Percentiles rank a stretch among this genome's conserved stretches.
Conservation (phyloP, 2,797 vertebrate genomes). For the Rachycentron canadum region DNA sequence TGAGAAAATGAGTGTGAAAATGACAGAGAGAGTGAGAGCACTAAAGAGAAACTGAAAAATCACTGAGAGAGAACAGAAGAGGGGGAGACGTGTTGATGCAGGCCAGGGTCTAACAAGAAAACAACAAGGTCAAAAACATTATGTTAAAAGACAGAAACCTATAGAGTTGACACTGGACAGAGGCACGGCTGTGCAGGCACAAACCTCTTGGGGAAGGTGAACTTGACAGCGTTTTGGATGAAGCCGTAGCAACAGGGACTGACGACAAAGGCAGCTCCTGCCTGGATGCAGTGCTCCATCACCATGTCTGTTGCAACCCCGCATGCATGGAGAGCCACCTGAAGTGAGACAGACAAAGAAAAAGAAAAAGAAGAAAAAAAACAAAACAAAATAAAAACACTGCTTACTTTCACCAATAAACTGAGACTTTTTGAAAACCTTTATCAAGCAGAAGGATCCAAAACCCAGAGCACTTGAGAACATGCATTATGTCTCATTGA, state of each 20-base stretch:
- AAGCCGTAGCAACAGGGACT: slow-evolving; percentile 98
- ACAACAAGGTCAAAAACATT: slow-evolving; percentile 29
- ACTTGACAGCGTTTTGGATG: slow-evolving; percentile 95
- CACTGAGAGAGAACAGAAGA: not conserved
- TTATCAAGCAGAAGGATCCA: not conserved
- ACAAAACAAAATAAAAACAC: too few relatives aligned
- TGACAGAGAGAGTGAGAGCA: slow-evolving; percentile 9
- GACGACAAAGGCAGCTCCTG: slow-evolving; percentile 90
- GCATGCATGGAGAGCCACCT: slow-evolving; percentile 97
- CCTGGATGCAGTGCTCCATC: slow-evolving; percentile 91
- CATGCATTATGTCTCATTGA: slow-evolving; percentile 52
- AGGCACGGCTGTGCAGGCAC: slow-evolving; percentile 15
- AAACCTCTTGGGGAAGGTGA: slow-evolving; percentile 95
- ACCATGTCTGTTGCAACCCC: slow-evolving; percentile 99
- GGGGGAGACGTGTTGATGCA: not conserved
- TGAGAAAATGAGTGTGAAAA: slow-evolving; percentile 12
- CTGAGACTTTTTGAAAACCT: not conserved
- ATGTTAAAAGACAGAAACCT: slow-evolving; percentile 17
- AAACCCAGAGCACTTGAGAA: slow-evolving; percentile 25
- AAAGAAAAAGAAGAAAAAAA: slow-evolving; percentile 7
- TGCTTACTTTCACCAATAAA: slow-evolving; percentile 18
- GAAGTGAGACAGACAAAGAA: slow-evolving; percentile 4
- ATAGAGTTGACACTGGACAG: not conserved
- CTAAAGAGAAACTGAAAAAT: slow-evolving; percentile 12
- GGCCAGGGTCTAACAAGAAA: slow-evolving; percentile 31